Conservation (phyloP, 1,140 invertebrate genomes). For the Drosophila pectinifera region DNA sequence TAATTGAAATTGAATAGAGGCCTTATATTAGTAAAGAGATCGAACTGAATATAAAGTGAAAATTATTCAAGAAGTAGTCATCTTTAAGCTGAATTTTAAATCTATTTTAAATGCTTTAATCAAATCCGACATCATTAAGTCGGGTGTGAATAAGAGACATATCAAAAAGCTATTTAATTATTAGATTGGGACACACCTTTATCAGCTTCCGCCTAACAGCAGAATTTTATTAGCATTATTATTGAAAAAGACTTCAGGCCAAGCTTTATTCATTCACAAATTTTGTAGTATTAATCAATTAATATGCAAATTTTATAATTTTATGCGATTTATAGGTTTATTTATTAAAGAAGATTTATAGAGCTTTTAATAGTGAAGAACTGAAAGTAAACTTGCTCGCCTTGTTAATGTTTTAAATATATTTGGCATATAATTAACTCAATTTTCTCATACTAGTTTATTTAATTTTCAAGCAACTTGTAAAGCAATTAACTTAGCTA, state of each 20-base stretch:
- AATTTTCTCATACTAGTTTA: too few relatives aligned
- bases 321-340: background rate
- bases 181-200: background rate
- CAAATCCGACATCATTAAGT: background rate
- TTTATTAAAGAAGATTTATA: background rate
- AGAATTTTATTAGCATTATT: background rate
- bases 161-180: background rate
- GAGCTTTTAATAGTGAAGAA: background rate
- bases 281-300: background rate
- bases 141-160: background rate
- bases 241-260: background rate
- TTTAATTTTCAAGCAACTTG: conserved; percentile 9
- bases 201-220: conserved; percentile 9
- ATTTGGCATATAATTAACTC: background rate
- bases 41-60: background rate
- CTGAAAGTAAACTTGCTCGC: background rate
- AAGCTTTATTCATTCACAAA: conserved; percentile 16
- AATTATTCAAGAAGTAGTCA: background rate
- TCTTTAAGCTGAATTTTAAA: background rate
- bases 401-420: background rate
- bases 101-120: background rate
- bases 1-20: conserved; percentile 52
- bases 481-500: conserved; percentile 17
- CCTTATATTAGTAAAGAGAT: conserved; percentile 7
- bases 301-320: background rate